Evolutionary conservation across 2,113 vertebrate genomes (phyloP).

Genomic region (Piprites chloris): DNA sequence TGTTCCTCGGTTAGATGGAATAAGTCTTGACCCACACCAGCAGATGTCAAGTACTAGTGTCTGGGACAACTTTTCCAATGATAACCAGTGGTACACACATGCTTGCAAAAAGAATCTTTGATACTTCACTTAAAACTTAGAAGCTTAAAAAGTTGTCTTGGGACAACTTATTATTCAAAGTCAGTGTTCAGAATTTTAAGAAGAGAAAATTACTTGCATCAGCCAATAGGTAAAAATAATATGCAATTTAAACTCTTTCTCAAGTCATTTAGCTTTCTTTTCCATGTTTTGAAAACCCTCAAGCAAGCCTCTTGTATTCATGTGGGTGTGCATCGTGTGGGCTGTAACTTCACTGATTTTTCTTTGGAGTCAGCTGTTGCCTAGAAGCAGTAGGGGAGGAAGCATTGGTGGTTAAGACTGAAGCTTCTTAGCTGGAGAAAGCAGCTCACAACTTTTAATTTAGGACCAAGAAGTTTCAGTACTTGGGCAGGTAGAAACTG

Average conservation of each 20-base stretch:
- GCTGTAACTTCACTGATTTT: not conserved
- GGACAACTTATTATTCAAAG: not conserved
- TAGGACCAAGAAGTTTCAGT: not conserved
- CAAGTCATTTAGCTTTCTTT: not conserved
- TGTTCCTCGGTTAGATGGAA: not conserved
- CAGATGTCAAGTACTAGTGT: not conserved
- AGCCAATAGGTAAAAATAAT: not conserved
- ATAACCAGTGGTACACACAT: rapidly evolving
- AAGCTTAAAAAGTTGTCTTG: not conserved
- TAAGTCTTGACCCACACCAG: not conserved
- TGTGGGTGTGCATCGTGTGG: not conserved
- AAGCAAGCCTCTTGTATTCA: not conserved
- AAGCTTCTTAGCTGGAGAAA: not conserved
- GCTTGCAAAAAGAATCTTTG: not conserved
- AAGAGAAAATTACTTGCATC: not conserved
- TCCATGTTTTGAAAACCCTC: not conserved
- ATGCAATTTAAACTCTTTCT: constrained; percentile 1
- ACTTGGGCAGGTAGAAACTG: not conserved
- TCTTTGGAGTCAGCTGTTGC: not conserved
- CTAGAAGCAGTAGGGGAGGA: constrained; percentile 3
- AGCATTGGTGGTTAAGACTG: not conserved
- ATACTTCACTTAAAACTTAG: not conserved
- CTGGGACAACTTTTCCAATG: not conserved
- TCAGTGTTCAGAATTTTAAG: not conserved
- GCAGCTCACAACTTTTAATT: not conserved